Percentiles rank a stretch among this genome's conserved stretches.
Evolutionary conservation across 2,888 invertebrate genomes (phyloP).

Genomic region (Ophioninae sp.): DNA sequence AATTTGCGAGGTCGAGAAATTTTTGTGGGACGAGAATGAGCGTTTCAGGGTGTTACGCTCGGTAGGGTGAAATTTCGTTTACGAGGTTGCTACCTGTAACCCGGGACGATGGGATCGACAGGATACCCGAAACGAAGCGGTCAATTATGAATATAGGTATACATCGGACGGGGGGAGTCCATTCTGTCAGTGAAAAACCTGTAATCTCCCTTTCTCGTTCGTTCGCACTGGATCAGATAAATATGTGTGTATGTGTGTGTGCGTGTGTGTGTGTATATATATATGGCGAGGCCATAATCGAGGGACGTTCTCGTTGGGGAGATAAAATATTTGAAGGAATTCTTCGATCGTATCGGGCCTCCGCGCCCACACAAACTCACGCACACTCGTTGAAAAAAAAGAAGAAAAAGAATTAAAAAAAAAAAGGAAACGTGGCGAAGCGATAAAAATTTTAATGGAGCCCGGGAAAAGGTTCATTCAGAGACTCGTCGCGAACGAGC

Average conservation of each 20-base stretch:
- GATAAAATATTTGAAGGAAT: slow-evolving; percentile 47
- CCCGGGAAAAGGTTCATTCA: background rate
- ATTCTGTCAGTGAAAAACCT: slow-evolving; percentile 16
- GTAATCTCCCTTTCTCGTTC: slow-evolving; percentile 31
- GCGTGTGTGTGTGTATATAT: background rate
- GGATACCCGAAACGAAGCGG: slow-evolving; percentile 23
- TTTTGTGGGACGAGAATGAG: background rate
- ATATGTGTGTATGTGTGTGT: background rate
- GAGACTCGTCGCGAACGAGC: background rate
- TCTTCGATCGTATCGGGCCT: slow-evolving; percentile 32
- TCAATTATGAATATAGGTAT: background rate
- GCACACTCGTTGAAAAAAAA: slow-evolving; percentile 30
- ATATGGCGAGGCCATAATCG: slow-evolving; percentile 17
- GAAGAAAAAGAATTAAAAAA: background rate
- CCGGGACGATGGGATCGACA: background rate
- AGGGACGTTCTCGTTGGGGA: slow-evolving; percentile 19
- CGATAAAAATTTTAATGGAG: slow-evolving; percentile 12
- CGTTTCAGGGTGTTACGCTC: background rate
- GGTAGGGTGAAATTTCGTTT: background rate
- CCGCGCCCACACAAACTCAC: background rate
- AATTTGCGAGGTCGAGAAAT: background rate
- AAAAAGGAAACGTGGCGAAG: slow-evolving; percentile 1
- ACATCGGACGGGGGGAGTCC: background rate
- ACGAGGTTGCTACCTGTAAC: background rate
- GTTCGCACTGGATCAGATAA: slow-evolving; percentile 33